Evolutionary conservation across 2,888 invertebrate species (phyloP).

Genomic region (Choreutis nemorana): DNA sequence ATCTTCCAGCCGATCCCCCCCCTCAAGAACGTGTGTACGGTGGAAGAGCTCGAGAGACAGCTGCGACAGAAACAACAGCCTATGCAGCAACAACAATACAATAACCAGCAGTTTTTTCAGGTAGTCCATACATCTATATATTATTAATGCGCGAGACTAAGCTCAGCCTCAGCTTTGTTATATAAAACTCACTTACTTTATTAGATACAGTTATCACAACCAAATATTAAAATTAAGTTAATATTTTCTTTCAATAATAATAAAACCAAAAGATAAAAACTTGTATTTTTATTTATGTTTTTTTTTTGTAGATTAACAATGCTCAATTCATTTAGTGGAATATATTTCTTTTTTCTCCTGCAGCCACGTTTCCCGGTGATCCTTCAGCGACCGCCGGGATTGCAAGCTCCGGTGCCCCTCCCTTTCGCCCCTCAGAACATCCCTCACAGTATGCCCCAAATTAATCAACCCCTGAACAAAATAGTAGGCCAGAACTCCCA

Average conservation of each 20-base stretch:
- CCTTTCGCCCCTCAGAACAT: slow-evolving; percentile 46
- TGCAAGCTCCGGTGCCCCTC: slow-evolving; percentile 46
- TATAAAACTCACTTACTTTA: too few species aligned
- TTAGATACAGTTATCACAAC: too few species aligned
- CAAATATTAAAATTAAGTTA: background rate
- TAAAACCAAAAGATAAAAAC: background rate
- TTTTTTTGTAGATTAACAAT: background rate
- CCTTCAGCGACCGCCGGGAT: slow-evolving; percentile 48
- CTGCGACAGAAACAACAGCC: slow-evolving; percentile 59
- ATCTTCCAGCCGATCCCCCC: slow-evolving; percentile 25
- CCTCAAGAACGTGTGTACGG: slow-evolving; percentile 73
- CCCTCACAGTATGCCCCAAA: slow-evolving; percentile 29
- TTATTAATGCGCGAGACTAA: background rate
- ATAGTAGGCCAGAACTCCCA: slow-evolving; percentile 24
- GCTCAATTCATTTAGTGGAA: background rate
- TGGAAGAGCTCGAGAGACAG: slow-evolving; percentile 77
- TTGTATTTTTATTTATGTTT: background rate
- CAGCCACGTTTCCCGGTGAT: slow-evolving; percentile 58
- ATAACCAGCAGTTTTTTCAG: slow-evolving; percentile 42
- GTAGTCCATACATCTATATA: slow-evolving; percentile 20
- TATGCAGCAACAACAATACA: slow-evolving; percentile 28
- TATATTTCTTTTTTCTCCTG: slow-evolving; percentile 11
- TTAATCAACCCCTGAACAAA: slow-evolving; percentile 35
- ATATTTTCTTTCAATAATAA: background rate
- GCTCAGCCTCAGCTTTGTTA: background rate